Percentiles rank a stretch among this genome's conserved stretches.
Conservation (phyloP, 2,888 invertebrate genomes). For the Theretra japonica region DNA sequence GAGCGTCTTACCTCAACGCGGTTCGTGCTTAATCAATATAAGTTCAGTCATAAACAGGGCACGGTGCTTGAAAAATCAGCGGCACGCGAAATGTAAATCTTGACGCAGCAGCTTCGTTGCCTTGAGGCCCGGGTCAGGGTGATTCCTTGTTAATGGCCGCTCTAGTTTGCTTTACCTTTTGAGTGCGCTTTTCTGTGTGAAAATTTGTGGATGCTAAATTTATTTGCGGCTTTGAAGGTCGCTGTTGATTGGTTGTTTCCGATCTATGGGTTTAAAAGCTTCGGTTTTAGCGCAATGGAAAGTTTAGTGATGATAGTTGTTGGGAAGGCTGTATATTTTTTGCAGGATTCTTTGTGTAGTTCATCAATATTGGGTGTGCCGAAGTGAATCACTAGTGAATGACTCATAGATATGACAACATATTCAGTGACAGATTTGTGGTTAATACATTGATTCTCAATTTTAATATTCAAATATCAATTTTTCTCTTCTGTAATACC, state of each 20-base stretch:
- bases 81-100: slow-evolving; percentile 43
- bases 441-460: too few species aligned
- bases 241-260: background rate
- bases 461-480: too few species aligned
- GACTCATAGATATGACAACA: too few species aligned
- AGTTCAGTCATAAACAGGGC: slow-evolving; percentile 17
- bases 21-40: slow-evolving; percentile 26
- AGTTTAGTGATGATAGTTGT: too few species aligned
- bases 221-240: background rate
- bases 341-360: too few species aligned
- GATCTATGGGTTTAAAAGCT: background rate
- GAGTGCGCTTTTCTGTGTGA: slow-evolving; percentile 18
- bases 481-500: too few species aligned
- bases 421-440: too few species aligned
- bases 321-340: too few species aligned
- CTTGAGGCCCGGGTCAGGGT: slow-evolving; percentile 68
- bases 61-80: slow-evolving; percentile 28
- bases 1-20: background rate
- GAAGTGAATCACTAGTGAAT: too few species aligned
- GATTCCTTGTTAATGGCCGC: slow-evolving; percentile 47
- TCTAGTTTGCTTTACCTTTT: slow-evolving; percentile 38
- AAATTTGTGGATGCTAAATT: slow-evolving; percentile 1
- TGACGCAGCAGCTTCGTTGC: slow-evolving; percentile 50
- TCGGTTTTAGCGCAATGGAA: too few species aligned
- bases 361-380: too few species aligned